Evolutionary conservation across 2,797 vertebrate species (phyloP).

Genomic region (Philypnodon macrostomus): DNA sequence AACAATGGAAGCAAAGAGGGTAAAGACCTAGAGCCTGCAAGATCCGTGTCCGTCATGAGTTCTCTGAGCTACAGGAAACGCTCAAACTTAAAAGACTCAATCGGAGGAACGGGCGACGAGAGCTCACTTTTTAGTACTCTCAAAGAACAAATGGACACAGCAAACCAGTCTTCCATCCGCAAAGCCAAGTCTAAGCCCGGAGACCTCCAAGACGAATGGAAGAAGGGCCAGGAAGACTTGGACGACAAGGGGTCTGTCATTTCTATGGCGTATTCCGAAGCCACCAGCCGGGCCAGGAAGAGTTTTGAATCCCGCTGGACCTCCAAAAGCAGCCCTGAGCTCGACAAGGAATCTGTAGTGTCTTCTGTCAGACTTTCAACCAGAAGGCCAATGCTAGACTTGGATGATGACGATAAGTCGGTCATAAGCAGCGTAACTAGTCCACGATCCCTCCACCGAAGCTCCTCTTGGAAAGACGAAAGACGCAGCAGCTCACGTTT

Average conservation of each 20-base stretch:
- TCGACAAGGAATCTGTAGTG: slow-evolving; percentile 81
- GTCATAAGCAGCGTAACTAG: slow-evolving; percentile 78
- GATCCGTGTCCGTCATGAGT: slow-evolving; percentile 87
- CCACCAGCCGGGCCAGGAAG: slow-evolving; percentile 78
- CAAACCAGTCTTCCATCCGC: slow-evolving; percentile 79
- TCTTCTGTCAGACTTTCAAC: slow-evolving; percentile 81
- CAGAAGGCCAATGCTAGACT: slow-evolving; percentile 67
- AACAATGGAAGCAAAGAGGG: slow-evolving; percentile 73
- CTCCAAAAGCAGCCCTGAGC: slow-evolving; percentile 76
- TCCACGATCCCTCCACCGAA: slow-evolving; percentile 75
- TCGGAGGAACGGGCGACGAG: slow-evolving; percentile 87
- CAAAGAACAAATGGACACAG: slow-evolving; percentile 80
- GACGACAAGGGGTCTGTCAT: slow-evolving; percentile 81
- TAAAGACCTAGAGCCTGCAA: slow-evolving; percentile 80
- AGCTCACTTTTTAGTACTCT: slow-evolving; percentile 87
- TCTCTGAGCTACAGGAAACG: slow-evolving; percentile 95
- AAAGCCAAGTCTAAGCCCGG: slow-evolving; percentile 72
- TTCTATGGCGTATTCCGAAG: slow-evolving; percentile 83
- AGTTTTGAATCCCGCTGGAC: slow-evolving; percentile 88
- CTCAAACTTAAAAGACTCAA: slow-evolving; percentile 88
- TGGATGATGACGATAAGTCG: slow-evolving; percentile 80
- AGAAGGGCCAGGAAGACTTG: slow-evolving; percentile 69
- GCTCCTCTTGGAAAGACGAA: slow-evolving; percentile 83
- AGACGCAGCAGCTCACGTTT: slow-evolving; percentile 74
- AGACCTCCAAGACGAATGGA: slow-evolving; percentile 63